Evolutionary conservation across 2,797 vertebrate genomes (phyloP).

Genomic region (Psittacula echo): DNA sequence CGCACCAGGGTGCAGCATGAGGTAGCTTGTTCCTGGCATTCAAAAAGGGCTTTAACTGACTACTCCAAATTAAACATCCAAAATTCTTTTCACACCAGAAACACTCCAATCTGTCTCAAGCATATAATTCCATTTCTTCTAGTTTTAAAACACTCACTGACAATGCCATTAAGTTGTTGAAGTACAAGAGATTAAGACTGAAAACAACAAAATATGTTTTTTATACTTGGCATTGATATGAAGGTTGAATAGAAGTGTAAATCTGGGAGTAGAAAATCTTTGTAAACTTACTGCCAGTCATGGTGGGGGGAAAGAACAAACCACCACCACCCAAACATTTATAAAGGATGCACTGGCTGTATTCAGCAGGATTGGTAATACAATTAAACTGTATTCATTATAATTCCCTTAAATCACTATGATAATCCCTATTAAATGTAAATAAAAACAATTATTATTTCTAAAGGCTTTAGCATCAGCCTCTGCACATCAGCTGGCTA

Average conservation of each 20-base stretch:
- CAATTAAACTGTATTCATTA: background rate
- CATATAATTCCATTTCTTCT: background rate
- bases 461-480: background rate
- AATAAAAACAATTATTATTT: background rate
- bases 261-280: background rate
- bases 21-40: background rate
- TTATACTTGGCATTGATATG: background rate
- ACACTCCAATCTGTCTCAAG: background rate
- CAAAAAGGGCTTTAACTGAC: background rate
- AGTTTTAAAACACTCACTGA: background rate
- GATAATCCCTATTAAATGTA: background rate
- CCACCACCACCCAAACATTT: background rate
- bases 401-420: background rate
- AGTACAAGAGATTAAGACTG: background rate
- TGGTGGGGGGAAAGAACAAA: background rate
- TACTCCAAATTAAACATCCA: background rate
- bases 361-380: background rate
- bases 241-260: background rate
- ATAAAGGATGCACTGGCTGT: background rate
- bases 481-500: background rate
- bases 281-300: background rate
- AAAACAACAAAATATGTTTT: background rate
- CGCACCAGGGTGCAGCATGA: fast-evolving
- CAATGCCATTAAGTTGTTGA: background rate
- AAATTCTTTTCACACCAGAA: background rate